phyloP scores from a whole-genome alignment of 2,797 vertebrate species.

The Cheirogaleus major region DNA sequence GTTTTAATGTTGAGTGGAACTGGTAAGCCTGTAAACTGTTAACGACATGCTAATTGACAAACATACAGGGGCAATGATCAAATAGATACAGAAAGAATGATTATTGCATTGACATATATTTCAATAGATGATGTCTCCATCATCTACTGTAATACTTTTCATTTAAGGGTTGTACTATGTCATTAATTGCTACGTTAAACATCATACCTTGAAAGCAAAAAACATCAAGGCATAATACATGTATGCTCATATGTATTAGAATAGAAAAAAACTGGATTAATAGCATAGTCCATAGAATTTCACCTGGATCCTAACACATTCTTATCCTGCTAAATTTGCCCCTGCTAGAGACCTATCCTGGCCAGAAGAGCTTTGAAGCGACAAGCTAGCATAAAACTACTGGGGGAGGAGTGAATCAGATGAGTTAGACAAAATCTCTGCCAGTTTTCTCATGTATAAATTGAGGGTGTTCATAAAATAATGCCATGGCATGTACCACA shows the following conservation, averaged over 20 bases:
- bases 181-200: neutral
- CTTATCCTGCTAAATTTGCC: neutral
- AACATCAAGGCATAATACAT: neutral
- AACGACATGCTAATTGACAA: neutral
- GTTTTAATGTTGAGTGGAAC: neutral
- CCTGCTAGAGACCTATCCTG: neutral
- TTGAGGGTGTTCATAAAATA: neutral
- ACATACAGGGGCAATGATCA: neutral
- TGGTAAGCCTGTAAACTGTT: neutral
- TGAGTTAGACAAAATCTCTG: neutral
- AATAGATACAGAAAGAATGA: neutral
- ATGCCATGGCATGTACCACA: accelerated
- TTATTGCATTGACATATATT: neutral
- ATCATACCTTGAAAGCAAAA: neutral
- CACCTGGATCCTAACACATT: neutral
- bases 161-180: neutral
- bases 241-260: neutral
- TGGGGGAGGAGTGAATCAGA: neutral
- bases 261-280: neutral
- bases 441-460: neutral
- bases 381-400: neutral
- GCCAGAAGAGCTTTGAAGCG: neutral
- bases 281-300: neutral
- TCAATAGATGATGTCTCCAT: neutral
- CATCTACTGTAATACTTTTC: neutral